Evolutionary conservation across 2,113 vertebrate species (phyloP).

Genomic region (Lepisosteus osseus): DNA sequence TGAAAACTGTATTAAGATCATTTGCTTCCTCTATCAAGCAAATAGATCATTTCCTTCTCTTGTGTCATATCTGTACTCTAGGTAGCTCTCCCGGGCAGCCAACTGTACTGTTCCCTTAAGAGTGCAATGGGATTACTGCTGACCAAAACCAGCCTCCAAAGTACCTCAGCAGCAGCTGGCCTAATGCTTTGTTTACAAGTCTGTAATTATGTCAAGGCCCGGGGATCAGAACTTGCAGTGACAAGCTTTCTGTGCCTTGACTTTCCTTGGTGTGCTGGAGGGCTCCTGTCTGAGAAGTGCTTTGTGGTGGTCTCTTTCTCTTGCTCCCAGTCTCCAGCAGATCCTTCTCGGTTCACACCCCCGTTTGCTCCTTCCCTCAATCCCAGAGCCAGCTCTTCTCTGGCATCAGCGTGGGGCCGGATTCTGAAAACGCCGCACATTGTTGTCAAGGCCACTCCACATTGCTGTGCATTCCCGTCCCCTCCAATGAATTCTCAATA

Average conservation of each 20-base stretch:
- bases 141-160: background rate
- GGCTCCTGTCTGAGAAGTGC: background rate
- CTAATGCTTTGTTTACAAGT: background rate
- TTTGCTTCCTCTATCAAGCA: slow-evolving; percentile 63
- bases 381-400: slow-evolving; percentile 15
- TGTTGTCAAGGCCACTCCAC: background rate
- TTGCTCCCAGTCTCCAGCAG: background rate
- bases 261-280: background rate
- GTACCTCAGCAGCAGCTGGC: background rate
- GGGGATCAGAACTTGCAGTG: slow-evolving; percentile 1
- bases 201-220: background rate
- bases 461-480: background rate
- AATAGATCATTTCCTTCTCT: slow-evolving; percentile 34
- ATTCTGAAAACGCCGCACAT: background rate
- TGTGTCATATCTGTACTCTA: slow-evolving; percentile 40
- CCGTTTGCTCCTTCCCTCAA: background rate
- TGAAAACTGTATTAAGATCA: slow-evolving; percentile 59
- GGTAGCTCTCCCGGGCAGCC: slow-evolving; percentile 39
- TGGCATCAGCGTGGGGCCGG: background rate
- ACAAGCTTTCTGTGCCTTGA: background rate
- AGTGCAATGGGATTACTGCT: background rate
- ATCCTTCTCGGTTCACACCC: slow-evolving; percentile 10
- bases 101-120: slow-evolving; percentile 36
- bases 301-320: slow-evolving; percentile 2
- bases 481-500: background rate